phyloP scores from a whole-genome alignment of 2,113 vertebrate species.

The Gallinago undulata region DNA sequence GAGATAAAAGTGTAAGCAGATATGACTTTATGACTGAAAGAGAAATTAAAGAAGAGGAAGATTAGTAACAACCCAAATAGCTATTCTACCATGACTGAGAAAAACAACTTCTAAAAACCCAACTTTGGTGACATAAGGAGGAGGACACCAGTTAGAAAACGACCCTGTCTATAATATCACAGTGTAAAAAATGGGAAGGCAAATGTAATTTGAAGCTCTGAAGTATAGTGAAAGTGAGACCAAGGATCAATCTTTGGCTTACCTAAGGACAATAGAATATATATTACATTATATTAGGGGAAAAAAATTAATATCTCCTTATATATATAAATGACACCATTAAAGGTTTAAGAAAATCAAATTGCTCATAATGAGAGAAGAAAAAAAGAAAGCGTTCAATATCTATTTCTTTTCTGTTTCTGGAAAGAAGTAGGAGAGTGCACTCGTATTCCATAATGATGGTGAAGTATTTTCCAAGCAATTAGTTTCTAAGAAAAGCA shows the following conservation, averaged over 20 bases:
- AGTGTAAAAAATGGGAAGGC: neutral
- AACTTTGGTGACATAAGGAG: neutral
- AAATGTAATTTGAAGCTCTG: neutral
- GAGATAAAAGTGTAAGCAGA: neutral
- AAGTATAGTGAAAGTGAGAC: neutral
- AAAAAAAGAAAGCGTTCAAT: neutral
- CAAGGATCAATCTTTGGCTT: neutral
- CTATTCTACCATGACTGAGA: neutral
- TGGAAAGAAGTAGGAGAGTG: neutral
- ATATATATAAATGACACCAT: neutral
- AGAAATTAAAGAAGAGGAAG: neutral
- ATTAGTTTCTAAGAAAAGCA: conserved; percentile 22
- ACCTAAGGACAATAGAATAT: neutral
- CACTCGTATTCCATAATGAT: neutral
- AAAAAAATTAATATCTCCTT: neutral
- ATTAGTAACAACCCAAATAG: neutral
- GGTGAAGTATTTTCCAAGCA: conserved; percentile 45
- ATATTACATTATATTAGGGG: neutral
- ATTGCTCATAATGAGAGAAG: neutral
- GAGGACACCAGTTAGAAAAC: neutral
- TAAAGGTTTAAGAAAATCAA: conserved; percentile 23
- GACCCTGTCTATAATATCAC: rapidly evolving
- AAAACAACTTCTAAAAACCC: neutral
- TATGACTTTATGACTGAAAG: neutral
- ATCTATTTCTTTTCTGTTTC: neutral